Conservation (phyloP, 2,797 vertebrate species). For the Rhynchotus rufescens region DNA sequence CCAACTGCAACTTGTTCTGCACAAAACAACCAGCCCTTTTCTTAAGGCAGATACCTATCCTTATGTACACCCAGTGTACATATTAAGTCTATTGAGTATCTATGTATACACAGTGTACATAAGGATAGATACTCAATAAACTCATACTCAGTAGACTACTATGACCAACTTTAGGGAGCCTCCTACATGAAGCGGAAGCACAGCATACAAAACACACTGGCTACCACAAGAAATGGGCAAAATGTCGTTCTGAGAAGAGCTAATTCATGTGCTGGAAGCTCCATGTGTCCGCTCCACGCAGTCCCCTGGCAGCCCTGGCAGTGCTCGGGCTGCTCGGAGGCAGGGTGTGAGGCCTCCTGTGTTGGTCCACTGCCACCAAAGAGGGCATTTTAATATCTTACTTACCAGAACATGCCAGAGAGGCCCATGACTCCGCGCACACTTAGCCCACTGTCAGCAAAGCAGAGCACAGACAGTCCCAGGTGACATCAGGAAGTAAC, state of each 20-base stretch:
- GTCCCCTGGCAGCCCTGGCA: not conserved
- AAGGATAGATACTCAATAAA: not conserved
- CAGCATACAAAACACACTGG: not conserved
- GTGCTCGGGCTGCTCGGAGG: not conserved
- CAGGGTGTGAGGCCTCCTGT: not conserved
- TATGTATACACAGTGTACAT: too few relatives aligned
- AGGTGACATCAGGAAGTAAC: not conserved
- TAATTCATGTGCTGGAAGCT: not conserved
- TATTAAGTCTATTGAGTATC: too few relatives aligned
- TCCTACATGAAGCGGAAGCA: not conserved
- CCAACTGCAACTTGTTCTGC: not conserved
- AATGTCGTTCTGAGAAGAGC: not conserved
- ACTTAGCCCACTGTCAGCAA: conserved; percentile 45
- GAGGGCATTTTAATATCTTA: conserved; percentile 29
- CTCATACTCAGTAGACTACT: not conserved
- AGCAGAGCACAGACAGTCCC: conserved; percentile 33
- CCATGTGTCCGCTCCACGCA: not conserved
- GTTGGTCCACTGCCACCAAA: not conserved
- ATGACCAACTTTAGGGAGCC: not conserved
- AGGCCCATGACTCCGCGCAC: not conserved
- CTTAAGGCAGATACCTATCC: not conserved
- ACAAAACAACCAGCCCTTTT: not conserved
- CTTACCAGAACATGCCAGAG: conserved; percentile 51
- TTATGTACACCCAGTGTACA: not conserved
- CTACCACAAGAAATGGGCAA: not conserved